These are phyloP conservation scores for Rhagonycha fulva DNA, from an alignment of 2,888 invertebrate genomes.

Conservation along the genomic window DNA sequence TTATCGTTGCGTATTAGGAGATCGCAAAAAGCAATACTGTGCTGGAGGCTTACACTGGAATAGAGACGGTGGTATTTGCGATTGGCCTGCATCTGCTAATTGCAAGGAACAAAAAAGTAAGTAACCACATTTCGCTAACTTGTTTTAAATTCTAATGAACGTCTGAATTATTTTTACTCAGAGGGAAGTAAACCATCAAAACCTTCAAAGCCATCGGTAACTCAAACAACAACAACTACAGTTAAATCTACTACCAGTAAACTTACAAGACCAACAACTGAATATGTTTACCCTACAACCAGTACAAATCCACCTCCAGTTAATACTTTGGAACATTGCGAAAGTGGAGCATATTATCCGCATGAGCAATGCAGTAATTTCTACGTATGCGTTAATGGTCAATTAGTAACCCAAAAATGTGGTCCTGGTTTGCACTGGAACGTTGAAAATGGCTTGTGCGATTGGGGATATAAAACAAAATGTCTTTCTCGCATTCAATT, in stretches of 20 bases:
- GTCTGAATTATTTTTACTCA: background rate
- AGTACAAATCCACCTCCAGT: slow-evolving; percentile 20
- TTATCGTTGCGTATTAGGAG: slow-evolving; percentile 76
- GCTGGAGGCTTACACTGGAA: slow-evolving; percentile 86
- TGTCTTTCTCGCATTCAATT: slow-evolving; percentile 55
- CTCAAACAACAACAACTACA: background rate
- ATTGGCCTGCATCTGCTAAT: slow-evolving; percentile 79
- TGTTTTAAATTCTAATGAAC: background rate
- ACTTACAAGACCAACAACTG: slow-evolving; percentile 15
- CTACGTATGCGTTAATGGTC: slow-evolving; percentile 77
- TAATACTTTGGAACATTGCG: slow-evolving; percentile 54
- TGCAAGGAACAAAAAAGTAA: slow-evolving; percentile 58
- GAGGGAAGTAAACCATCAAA: background rate
- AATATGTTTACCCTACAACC: slow-evolving; percentile 35
- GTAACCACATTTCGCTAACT: slow-evolving; percentile 8
- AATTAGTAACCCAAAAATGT: slow-evolving; percentile 71
- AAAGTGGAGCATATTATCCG: slow-evolving; percentile 75
- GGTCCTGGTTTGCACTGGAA: slow-evolving; percentile 79
- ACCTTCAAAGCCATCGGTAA: background rate
- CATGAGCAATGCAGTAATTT: slow-evolving; percentile 76
- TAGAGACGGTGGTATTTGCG: slow-evolving; percentile 66
- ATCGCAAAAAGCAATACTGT: slow-evolving; percentile 72
- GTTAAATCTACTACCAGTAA: slow-evolving; percentile 19
- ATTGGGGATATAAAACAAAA: slow-evolving; percentile 71
- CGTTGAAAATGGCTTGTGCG: slow-evolving; percentile 68